Conservation (phyloP, 2,888 invertebrate genomes). For the Orthosia incerta region DNA sequence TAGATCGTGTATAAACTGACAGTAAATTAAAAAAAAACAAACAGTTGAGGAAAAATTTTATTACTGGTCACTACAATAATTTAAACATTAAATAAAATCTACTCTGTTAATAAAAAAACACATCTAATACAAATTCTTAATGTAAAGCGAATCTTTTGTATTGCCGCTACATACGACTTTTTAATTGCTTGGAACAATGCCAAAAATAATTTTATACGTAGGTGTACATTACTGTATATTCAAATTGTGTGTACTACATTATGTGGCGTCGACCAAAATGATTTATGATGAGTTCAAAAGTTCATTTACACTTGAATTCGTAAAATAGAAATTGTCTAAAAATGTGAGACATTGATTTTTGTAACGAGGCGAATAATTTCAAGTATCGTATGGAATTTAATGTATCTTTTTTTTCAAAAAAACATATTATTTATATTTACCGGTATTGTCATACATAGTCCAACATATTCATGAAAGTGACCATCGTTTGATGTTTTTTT, state of each 20-base stretch:
- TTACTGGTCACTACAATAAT: background rate
- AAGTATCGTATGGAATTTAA: background rate
- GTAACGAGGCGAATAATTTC: background rate
- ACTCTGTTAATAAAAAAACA: slow-evolving; percentile 22
- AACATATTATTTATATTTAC: background rate
- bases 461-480: background rate
- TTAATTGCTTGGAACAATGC: slow-evolving; percentile 84
- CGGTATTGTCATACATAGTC: background rate
- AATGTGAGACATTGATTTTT: background rate
- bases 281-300: slow-evolving; percentile 35
- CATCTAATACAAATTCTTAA: background rate
- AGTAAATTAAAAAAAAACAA: background rate
- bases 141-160: slow-evolving; percentile 46
- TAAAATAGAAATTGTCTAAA: background rate
- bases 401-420: slow-evolving; percentile 1
- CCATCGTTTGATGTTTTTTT: slow-evolving; percentile 26
- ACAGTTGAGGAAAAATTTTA: background rate
- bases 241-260: slow-evolving; percentile 15
- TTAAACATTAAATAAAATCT: background rate
- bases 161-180: slow-evolving; percentile 75
- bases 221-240: slow-evolving; percentile 52
- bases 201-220: slow-evolving; percentile 73
- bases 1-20: background rate
- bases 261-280: slow-evolving; percentile 13
- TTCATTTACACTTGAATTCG: slow-evolving; percentile 14